Percentiles rank a stretch among this genome's conserved stretches.
Conservation (phyloP, 2,888 invertebrate genomes). For the Hypomecis atomaria region DNA sequence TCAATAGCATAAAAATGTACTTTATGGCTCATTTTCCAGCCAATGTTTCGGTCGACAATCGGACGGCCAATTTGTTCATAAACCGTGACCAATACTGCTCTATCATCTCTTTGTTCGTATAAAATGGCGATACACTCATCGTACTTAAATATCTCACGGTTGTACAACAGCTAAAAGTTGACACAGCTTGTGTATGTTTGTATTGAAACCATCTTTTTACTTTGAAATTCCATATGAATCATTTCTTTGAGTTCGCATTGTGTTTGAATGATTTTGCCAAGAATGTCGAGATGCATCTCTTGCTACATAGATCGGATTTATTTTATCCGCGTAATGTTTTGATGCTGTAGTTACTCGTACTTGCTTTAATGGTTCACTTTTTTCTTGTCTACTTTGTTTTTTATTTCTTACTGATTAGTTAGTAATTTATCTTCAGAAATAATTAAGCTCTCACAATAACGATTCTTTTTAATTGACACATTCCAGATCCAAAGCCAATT, state of each 20-base stretch:
- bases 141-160: slow-evolving; percentile 27
- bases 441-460: background rate
- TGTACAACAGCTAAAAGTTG: slow-evolving; percentile 32
- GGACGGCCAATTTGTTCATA: slow-evolving; percentile 61
- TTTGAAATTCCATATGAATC: slow-evolving; percentile 35
- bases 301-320: no score
- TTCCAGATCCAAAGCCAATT: slow-evolving; percentile 20
- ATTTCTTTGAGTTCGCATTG: slow-evolving; percentile 9
- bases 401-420: background rate
- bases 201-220: slow-evolving; percentile 20
- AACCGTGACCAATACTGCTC: slow-evolving; percentile 41
- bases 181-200: slow-evolving; percentile 38
- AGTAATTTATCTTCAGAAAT: background rate
- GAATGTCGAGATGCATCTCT: no score
- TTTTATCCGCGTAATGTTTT: no score
- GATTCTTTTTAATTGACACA: background rate
- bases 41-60: slow-evolving; percentile 62
- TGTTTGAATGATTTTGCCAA: no score
- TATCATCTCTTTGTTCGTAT: slow-evolving; percentile 31
- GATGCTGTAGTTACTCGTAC: no score
- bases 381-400: background rate
- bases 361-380: no score
- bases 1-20: slow-evolving; percentile 34
- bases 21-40: slow-evolving; percentile 46
- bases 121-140: slow-evolving; percentile 33